Conservation (phyloP, 2,797 vertebrate genomes). For the Gymnopithys bicolor region DNA sequence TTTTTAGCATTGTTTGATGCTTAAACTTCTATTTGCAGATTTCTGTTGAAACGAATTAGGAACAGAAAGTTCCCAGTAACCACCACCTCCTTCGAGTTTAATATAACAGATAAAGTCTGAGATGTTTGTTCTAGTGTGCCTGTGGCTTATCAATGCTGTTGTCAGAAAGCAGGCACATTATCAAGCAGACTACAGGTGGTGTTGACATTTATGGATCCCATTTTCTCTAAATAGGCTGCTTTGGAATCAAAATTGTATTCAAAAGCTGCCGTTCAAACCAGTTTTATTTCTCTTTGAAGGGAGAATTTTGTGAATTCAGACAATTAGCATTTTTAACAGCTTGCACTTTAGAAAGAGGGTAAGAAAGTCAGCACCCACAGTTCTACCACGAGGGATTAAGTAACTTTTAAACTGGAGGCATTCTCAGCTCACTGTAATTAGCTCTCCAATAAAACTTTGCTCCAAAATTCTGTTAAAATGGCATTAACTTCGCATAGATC, state of each 20-base stretch:
- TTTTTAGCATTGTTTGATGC: not conserved
- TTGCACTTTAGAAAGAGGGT: slow-evolving; percentile 45
- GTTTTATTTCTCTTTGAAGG: slow-evolving; percentile 72
- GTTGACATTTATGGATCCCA: slow-evolving; percentile 75
- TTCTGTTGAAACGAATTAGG: slow-evolving; percentile 39
- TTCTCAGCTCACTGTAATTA: slow-evolving; percentile 57
- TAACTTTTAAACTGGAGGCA: slow-evolving; percentile 54
- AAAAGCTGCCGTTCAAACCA: slow-evolving; percentile 71
- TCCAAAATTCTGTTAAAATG: slow-evolving; percentile 20
- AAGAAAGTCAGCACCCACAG: slow-evolving; percentile 39
- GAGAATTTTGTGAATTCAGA: slow-evolving; percentile 53
- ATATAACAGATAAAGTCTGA: slow-evolving; percentile 32
- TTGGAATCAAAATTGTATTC: slow-evolving; percentile 71
- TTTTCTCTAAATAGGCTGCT: slow-evolving; percentile 75
- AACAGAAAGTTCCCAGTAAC: slow-evolving; percentile 1
- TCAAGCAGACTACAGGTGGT: slow-evolving; percentile 70
- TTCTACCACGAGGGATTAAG: slow-evolving; percentile 39
- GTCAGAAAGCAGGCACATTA: slow-evolving; percentile 69
- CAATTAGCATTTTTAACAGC: slow-evolving; percentile 70
- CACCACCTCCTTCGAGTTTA: slow-evolving; percentile 5
- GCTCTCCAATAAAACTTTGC: slow-evolving; percentile 17
- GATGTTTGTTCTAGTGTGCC: slow-evolving; percentile 65
- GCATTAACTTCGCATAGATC: not conserved
- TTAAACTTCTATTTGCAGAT: not conserved
- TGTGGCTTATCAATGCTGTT: slow-evolving; percentile 71